A percentile compares a stretch with the other conserved stretches of the same genome.
Evolutionary conservation across 2,888 invertebrate species (phyloP).

Genomic region (Chironomus tentans): DNA sequence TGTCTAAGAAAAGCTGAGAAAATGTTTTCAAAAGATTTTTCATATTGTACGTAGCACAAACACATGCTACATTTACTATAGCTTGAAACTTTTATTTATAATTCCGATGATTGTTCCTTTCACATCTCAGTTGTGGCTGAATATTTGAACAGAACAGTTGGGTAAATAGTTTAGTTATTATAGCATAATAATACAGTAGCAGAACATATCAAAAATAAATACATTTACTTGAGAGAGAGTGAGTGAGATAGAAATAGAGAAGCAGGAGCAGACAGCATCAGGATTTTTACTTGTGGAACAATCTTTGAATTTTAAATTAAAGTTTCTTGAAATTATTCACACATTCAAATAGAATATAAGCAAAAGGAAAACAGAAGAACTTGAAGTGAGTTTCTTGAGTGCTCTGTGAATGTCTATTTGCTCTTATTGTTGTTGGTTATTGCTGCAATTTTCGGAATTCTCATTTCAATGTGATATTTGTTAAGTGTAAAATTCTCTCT

Average conservation of each 20-base stretch:
- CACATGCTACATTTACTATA: neutral
- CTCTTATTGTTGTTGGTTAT: too few relatives aligned
- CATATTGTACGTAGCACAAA: neutral
- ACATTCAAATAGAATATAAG: neutral
- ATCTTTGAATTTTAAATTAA: neutral
- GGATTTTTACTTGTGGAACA: neutral
- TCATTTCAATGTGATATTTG: too few relatives aligned
- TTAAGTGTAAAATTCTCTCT: too few relatives aligned
- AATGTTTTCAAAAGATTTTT: too few relatives aligned
- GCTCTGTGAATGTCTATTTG: too few relatives aligned
- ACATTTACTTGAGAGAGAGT: neutral
- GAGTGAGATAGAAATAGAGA: neutral
- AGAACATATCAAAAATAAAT: neutral
- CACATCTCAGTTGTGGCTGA: slow-evolving; percentile 16
- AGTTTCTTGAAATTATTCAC: too few relatives aligned
- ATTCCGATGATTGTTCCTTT: slow-evolving; percentile 5
- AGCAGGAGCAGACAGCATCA: neutral
- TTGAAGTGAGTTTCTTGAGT: too few relatives aligned
- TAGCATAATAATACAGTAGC: neutral
- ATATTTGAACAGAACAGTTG: slow-evolving; percentile 9
- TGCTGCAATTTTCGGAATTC: too few relatives aligned
- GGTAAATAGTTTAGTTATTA: neutral
- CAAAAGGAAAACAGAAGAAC: too few relatives aligned
- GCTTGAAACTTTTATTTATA: slow-evolving; percentile 10
- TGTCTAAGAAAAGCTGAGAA: too few relatives aligned